phyloP scores from a whole-genome alignment of 2,797 vertebrate species.

The Alca torda region DNA sequence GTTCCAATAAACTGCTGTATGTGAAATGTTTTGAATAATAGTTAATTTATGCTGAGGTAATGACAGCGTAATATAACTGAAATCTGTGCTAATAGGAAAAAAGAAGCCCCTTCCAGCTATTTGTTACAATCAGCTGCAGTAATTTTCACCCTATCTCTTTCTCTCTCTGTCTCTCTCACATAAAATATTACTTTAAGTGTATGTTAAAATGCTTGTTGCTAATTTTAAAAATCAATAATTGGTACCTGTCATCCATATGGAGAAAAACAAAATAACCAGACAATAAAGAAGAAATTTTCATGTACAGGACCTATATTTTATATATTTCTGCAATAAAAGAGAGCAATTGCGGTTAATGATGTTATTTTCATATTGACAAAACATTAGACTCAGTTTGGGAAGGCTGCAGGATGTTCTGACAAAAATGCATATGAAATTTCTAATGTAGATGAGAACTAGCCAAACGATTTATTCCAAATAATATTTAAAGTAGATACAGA shows the following conservation, averaged over 20 bases:
- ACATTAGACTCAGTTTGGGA: not conserved
- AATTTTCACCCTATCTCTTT: constrained; percentile 50
- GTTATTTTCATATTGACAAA: not conserved
- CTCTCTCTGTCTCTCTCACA: constrained; percentile 12
- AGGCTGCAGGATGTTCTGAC: not conserved
- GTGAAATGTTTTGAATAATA: constrained; percentile 69
- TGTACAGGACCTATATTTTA: constrained; percentile 24
- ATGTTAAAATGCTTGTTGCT: constrained; percentile 52
- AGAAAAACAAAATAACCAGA: constrained; percentile 38
- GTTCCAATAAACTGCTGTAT: constrained; percentile 50
- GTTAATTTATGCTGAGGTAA: constrained; percentile 74
- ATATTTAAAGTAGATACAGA: not conserved
- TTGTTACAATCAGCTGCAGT: constrained; percentile 53
- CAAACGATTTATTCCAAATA: not conserved
- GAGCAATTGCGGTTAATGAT: not conserved
- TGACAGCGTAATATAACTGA: constrained; percentile 64
- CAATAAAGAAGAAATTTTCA: constrained; percentile 12
- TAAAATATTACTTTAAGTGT: constrained; percentile 57
- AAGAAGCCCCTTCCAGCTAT: constrained; percentile 67
- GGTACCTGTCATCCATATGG: constrained; percentile 49
- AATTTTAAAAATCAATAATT: constrained; percentile 73
- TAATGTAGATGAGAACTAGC: not conserved
- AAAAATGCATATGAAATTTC: not conserved
- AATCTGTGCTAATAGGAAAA: constrained; percentile 66
- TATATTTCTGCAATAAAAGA: constrained; percentile 37